A percentile compares a stretch with the other conserved stretches of the same genome.
Evolutionary conservation across 2,888 invertebrate genomes (phyloP).

Genomic region (Agrochola lota): DNA sequence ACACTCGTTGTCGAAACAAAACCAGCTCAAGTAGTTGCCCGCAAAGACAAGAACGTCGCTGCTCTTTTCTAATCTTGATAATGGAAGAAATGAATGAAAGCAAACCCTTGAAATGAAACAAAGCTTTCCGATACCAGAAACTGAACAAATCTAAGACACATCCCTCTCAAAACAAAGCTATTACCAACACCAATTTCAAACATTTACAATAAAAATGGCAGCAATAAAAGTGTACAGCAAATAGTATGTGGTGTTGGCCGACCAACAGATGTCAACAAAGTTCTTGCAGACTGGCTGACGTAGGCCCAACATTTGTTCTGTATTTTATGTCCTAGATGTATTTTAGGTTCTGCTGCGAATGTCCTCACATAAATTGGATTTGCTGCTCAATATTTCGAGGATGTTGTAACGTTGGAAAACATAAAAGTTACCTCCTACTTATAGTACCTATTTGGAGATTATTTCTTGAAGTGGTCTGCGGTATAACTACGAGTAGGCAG

Average conservation of each 20-base stretch:
- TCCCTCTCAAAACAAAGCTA: slow-evolving; percentile 20
- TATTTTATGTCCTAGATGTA: slow-evolving; percentile 49
- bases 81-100: neutral
- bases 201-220: slow-evolving; percentile 49
- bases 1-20: neutral
- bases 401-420: slow-evolving; percentile 7
- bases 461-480: neutral
- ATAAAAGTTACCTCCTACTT: neutral
- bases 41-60: neutral
- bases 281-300: slow-evolving; percentile 32
- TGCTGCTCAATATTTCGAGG: slow-evolving; percentile 15
- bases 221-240: slow-evolving; percentile 45
- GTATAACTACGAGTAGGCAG: neutral
- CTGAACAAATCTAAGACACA: slow-evolving; percentile 7
- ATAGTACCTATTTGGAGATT: neutral
- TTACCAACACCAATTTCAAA: slow-evolving; percentile 40
- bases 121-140: slow-evolving; percentile 15
- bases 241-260: slow-evolving; percentile 45
- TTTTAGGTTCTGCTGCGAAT: slow-evolving; percentile 26
- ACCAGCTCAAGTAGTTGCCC: neutral
- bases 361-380: slow-evolving; percentile 27
- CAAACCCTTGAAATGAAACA: slow-evolving; percentile 1
- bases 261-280: slow-evolving; percentile 45
- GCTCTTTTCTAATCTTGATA: neutral
- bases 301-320: slow-evolving; percentile 31